Conservation (phyloP, 1,140 invertebrate genomes). For the Bombus pyrosoma region DNA sequence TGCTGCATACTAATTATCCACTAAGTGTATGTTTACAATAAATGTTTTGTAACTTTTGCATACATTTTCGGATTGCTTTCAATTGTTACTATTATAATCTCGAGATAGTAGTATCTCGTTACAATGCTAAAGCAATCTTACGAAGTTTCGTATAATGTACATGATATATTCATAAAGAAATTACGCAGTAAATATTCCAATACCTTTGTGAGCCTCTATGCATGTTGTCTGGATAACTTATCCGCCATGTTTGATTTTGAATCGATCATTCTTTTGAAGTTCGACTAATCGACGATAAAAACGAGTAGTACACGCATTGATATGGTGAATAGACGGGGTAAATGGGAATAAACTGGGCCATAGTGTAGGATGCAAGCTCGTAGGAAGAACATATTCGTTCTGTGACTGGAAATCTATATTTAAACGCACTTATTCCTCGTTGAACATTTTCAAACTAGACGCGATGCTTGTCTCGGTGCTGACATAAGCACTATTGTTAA, state of each 20-base stretch:
- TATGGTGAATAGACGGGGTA: not conserved
- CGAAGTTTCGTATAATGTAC: not conserved
- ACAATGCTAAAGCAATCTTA: too few species aligned
- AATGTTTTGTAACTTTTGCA: too few species aligned
- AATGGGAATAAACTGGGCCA: slow-evolving; percentile 58
- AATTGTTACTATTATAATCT: too few species aligned
- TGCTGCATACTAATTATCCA: too few species aligned
- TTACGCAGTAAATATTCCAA: too few species aligned
- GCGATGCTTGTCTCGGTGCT: slow-evolving; percentile 20
- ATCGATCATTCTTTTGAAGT: not conserved
- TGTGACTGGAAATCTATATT: slow-evolving; percentile 74
- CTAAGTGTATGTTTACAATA: too few species aligned
- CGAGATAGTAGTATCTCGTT: too few species aligned
- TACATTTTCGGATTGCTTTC: too few species aligned
- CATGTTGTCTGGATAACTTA: not conserved
- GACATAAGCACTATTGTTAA: slow-evolving; percentile 39
- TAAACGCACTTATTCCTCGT: slow-evolving; percentile 69
- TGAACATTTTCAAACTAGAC: slow-evolving; percentile 49
- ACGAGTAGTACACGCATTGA: not conserved
- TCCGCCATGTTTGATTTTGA: not conserved
- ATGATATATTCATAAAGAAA: too few species aligned
- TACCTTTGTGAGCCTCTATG: too few species aligned
- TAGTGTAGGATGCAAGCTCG: slow-evolving; percentile 68
- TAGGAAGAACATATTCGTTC: slow-evolving; percentile 71
- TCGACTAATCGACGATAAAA: too few species aligned